These are phyloP conservation scores for Terrapene triunguis DNA, from an alignment of 2,113 vertebrate genomes.

Conservation along the genomic window DNA sequence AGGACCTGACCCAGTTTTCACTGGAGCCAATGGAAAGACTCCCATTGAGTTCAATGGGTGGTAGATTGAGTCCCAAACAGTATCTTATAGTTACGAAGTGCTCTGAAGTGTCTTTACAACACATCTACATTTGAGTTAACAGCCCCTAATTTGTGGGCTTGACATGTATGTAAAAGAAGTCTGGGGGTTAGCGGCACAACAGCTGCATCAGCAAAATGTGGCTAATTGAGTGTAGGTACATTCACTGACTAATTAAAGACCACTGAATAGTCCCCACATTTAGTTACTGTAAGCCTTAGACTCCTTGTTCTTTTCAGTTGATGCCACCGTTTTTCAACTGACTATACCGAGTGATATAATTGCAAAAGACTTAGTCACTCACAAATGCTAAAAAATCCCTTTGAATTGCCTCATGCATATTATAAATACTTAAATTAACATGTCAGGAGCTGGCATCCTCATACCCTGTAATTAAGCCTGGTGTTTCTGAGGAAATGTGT, in stretches of 20 bases:
- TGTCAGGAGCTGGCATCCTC: not conserved
- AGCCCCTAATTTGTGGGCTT: not conserved
- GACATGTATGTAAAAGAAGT: not conserved
- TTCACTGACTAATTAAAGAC: not conserved
- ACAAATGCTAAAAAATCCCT: not conserved
- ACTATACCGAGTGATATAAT: not conserved
- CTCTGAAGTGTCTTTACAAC: not conserved
- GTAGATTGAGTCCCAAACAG: not conserved
- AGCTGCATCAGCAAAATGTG: slow-evolving; percentile 1
- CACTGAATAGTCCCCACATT: not conserved
- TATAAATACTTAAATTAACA: slow-evolving; percentile 5
- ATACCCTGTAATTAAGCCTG: not conserved
- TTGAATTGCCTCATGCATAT: not conserved
- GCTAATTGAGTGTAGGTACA: not conserved
- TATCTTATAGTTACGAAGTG: not conserved
- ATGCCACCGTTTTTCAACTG: not conserved
- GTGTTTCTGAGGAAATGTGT: not conserved
- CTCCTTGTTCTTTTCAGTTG: not conserved
- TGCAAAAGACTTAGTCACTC: not conserved
- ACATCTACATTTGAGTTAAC: not conserved
- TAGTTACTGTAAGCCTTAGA: not conserved
- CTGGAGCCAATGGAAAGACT: not conserved
- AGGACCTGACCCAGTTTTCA: not conserved
- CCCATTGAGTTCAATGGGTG: not conserved
- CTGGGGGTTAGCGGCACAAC: not conserved